Base-by-base conservation (phyloP, 2,888 invertebrate genomes). In the Leuctra nigra region DNA sequence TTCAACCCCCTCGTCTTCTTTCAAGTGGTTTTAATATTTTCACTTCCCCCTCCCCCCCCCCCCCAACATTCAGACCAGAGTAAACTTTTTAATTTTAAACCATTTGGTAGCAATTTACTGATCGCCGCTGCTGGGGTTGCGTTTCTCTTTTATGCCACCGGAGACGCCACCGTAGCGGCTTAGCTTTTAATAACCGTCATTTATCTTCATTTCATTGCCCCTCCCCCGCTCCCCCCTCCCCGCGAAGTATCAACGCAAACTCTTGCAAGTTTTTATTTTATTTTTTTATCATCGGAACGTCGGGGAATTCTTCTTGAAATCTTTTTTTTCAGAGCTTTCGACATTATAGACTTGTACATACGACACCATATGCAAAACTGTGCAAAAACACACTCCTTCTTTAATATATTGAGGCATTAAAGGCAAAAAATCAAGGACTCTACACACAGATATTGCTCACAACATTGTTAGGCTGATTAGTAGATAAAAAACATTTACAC, bases 121-220 rank as follows among this genome's bases (percentile, higher is more conserved):
- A 41, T 41, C 41, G 18, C 41, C 41, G 36, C 36, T 29, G 29
- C 29, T 11, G 29, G 6, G 11, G 6, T 7, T 29, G 11, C 6
- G 16, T 20, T 41, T 41, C 41, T 20, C 41, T 4, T 9, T 14
- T 20, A 6, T n/a, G 41, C 41, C 41, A 18, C 16, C 18, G 11
- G 41, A 4, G 20, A 4, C 41, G 18, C 41, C 41, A 16, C 41
- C 6, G 16, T 20, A 16, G 48, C 48, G 48, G 48, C 48, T 48
- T 48, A 48, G 48, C 29, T 46, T 53, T 57, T 57, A 57, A 57
- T 57, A 53, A 47, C 24, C 22, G 29, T 14, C 46, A 38, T 57
- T 57, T 57, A 57, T 57, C 54, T 57, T 57, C 57, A 57, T 53
- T 57, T 56, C 41, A 14, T 41, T 22, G 33, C 50, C 13, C 18